These are phyloP conservation scores for Aleiodes sp. DNA, from an alignment of 1,140 invertebrate species.

Conservation along the genomic window DNA sequence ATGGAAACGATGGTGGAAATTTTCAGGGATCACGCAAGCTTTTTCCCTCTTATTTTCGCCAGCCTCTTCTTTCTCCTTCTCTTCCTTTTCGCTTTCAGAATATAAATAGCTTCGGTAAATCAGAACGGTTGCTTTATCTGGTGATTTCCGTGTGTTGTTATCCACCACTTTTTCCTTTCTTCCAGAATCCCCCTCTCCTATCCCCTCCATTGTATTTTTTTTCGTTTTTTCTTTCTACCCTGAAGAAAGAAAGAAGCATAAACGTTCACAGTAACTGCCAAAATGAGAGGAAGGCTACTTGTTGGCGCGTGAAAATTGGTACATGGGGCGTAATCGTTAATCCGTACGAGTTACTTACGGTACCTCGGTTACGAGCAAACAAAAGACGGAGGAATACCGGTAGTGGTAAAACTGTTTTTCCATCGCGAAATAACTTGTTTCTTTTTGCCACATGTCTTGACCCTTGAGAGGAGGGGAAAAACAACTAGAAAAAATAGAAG, in stretches of 20 bases:
- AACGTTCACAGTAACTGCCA: not conserved
- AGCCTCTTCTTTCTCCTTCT: not conserved
- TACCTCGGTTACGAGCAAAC: conserved; percentile 46
- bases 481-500: not conserved
- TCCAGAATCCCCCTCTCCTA: not conserved
- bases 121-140: conserved; percentile 34
- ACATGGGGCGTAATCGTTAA: conserved; percentile 44
- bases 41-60: not conserved
- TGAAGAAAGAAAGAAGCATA: not conserved
- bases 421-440: conserved; percentile 41
- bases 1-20: conserved; percentile 27
- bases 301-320: conserved; percentile 40
- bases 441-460: conserved; percentile 16
- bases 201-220: not conserved
- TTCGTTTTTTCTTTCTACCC: not conserved
- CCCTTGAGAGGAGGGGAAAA: not conserved
- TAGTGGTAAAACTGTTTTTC: conserved; percentile 39
- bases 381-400: conserved; percentile 30
- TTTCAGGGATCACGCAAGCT: conserved; percentile 20
- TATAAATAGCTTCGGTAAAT: conserved; percentile 37
- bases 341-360: conserved; percentile 47
- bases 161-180: conserved; percentile 25
- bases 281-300: not conserved
- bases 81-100: conserved; percentile 26
- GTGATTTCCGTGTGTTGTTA: conserved; percentile 36